phyloP scores from a whole-genome alignment of 2,888 invertebrate genomes.

The Drosophila formosana region DNA sequence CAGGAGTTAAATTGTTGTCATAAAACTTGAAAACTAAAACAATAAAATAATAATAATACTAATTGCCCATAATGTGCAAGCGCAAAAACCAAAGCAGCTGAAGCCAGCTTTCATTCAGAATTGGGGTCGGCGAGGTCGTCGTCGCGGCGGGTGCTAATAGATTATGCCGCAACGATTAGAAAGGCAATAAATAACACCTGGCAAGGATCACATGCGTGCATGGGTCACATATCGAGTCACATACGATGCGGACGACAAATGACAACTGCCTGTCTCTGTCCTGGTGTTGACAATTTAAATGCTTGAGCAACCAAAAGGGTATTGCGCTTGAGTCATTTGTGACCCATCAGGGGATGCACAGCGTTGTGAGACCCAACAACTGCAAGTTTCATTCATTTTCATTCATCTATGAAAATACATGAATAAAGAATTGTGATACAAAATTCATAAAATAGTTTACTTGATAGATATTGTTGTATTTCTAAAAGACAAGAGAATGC shows the following conservation, averaged over 20 bases:
- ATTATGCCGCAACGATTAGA: constrained; percentile 84
- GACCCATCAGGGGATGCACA: constrained; percentile 41
- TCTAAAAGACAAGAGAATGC: background rate
- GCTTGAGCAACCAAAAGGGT: constrained; percentile 53
- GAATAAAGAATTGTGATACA: background rate
- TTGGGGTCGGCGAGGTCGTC: constrained; percentile 31
- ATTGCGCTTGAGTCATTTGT: constrained; percentile 25
- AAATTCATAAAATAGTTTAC: background rate
- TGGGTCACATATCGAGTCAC: constrained; percentile 29
- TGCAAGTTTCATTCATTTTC: constrained; percentile 23
- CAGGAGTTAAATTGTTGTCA: constrained; percentile 48
- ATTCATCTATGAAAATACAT: background rate
- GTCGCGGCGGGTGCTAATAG: constrained; percentile 75
- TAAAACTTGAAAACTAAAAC: constrained; percentile 68
- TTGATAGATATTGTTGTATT: background rate
- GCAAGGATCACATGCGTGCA: constrained; percentile 83
- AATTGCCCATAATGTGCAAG: constrained; percentile 75
- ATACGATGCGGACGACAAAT: constrained; percentile 25
- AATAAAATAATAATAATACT: constrained; percentile 68
- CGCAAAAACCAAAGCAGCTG: constrained; percentile 34
- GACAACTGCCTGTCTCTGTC: constrained; percentile 45
- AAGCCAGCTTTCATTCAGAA: background rate
- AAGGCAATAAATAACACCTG: constrained; percentile 85
- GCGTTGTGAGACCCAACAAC: constrained; percentile 47
- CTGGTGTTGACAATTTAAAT: constrained; percentile 78